Conservation (phyloP, 92 coral and sea anemone genomes). For the Palythoa heliodiscus region DNA sequence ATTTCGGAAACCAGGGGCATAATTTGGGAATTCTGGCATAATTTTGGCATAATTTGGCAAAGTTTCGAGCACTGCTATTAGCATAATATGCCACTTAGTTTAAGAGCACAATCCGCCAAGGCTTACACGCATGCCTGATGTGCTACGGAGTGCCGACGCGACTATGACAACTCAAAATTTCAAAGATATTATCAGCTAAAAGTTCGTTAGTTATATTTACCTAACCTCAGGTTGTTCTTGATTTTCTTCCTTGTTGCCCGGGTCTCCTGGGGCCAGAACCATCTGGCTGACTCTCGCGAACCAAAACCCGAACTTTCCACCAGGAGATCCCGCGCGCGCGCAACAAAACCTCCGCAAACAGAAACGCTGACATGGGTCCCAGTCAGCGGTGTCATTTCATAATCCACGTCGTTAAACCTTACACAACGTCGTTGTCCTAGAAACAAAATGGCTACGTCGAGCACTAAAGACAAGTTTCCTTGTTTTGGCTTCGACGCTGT, state of each 20-base stretch:
- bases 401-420: background rate
- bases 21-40: too few species aligned
- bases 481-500: background rate
- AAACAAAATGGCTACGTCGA: constrained; percentile 17
- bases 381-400: constrained; percentile 11
- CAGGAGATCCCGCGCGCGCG: background rate
- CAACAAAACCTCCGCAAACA: background rate
- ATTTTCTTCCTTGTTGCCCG: background rate
- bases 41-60: too few species aligned
- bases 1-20: too few species aligned
- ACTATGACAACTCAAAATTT: too few species aligned
- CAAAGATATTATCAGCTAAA: too few species aligned
- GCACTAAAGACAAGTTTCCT: background rate
- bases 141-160: too few species aligned
- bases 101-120: too few species aligned
- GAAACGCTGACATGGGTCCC: background rate
- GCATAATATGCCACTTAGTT: too few species aligned
- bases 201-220: background rate
- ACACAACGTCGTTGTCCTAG: background rate
- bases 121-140: too few species aligned
- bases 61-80: too few species aligned
- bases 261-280: background rate
- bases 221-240: background rate
- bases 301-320: too few species aligned
- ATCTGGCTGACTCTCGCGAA: background rate